These are phyloP conservation scores for Passerina amoena DNA, from an alignment of 2,113 vertebrate genomes.

Conservation along the genomic window DNA sequence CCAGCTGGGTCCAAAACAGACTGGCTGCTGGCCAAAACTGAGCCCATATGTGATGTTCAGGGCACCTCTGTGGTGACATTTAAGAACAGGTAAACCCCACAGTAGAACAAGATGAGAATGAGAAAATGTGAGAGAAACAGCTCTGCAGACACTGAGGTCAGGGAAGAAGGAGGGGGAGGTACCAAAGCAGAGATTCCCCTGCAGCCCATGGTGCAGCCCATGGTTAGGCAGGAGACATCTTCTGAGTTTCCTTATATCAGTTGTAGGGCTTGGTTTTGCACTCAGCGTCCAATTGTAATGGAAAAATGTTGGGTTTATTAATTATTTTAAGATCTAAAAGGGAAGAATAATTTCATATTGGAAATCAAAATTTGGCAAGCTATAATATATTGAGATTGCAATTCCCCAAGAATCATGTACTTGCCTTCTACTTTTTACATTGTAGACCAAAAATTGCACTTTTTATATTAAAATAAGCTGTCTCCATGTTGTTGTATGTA, in stretches of 20 bases:
- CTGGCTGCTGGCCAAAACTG: neutral
- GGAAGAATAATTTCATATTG: neutral
- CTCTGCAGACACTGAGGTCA: neutral
- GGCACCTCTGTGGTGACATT: neutral
- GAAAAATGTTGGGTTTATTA: neutral
- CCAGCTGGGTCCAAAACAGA: neutral
- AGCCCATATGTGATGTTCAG: neutral
- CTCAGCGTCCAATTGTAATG: neutral
- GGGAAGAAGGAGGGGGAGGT: neutral
- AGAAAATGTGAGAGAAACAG: neutral
- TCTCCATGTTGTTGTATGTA: neutral
- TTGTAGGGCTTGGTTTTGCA: neutral
- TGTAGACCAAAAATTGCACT: neutral
- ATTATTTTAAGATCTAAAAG: neutral
- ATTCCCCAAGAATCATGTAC: neutral
- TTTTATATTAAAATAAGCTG: neutral
- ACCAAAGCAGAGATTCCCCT: neutral
- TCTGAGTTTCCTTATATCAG: neutral
- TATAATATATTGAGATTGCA: neutral
- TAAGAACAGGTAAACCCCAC: fast-evolving
- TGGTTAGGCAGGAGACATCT: neutral
- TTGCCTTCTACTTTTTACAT: neutral
- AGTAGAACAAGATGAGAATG: neutral
- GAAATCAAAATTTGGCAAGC: neutral
- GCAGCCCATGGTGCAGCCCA: fast-evolving